phyloP scores from a whole-genome alignment of 2,888 invertebrate species.

The Erpobdella octoculata region DNA sequence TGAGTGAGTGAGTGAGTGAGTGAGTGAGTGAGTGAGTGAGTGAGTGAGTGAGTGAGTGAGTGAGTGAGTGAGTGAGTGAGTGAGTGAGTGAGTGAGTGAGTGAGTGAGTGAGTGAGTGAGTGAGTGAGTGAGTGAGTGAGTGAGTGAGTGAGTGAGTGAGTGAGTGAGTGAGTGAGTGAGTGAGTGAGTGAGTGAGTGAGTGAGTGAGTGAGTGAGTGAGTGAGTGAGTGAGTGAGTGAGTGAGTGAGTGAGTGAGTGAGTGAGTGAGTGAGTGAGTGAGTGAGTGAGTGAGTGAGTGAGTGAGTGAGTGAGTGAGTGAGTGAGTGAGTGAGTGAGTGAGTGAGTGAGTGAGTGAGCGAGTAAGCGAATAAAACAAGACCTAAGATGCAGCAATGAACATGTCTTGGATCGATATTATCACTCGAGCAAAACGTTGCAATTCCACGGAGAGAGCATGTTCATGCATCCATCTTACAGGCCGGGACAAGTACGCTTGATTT shows the following conservation, averaged over 20 bases:
- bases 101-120: neutral
- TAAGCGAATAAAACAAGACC: no score
- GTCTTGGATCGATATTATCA: no score
- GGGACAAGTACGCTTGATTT: neutral
- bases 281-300: constrained; percentile 31
- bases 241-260: constrained; percentile 29
- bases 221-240: constrained; percentile 30
- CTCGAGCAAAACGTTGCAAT: no score
- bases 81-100: neutral
- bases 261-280: constrained; percentile 31
- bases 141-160: constrained; percentile 3
- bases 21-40: neutral
- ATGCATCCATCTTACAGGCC: neutral
- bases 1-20: constrained; percentile 3
- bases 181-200: neutral
- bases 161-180: neutral
- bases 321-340: constrained; percentile 30
- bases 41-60: neutral
- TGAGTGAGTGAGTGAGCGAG: constrained; percentile 29
- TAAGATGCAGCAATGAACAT: no score
- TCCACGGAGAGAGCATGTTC: no score
- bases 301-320: constrained; percentile 31
- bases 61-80: neutral
- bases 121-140: neutral
- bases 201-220: neutral